A percentile compares a stretch with the other conserved stretches of the same genome.
phyloP scores from a whole-genome alignment of 2,797 vertebrate species.

The Orientallactaga sibirica region DNA sequence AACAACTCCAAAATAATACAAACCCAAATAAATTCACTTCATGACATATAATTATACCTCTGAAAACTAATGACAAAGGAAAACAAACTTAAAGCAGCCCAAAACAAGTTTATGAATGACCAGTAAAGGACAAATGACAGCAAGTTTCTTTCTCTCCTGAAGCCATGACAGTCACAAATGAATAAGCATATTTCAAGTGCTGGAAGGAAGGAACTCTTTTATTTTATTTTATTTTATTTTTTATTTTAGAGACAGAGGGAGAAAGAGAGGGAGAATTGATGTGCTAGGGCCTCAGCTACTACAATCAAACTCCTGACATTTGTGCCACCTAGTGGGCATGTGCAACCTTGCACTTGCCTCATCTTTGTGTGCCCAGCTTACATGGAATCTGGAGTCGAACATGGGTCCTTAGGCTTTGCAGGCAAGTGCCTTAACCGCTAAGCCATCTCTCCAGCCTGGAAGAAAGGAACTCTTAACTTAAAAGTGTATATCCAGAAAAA shows the following conservation, averaged over 20 bases:
- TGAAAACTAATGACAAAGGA: conserved; percentile 41
- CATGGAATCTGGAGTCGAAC: too few relatives aligned
- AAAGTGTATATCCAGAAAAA: not conserved
- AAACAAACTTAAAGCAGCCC: not conserved
- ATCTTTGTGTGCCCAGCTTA: too few relatives aligned
- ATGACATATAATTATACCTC: not conserved
- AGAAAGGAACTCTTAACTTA: not conserved
- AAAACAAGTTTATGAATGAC: not conserved
- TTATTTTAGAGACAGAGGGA: too few relatives aligned
- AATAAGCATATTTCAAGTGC: not conserved
- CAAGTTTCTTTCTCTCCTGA: not conserved
- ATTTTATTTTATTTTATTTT: too few relatives aligned
- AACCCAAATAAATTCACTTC: not conserved
- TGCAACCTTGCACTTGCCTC: too few relatives aligned
- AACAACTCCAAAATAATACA: not conserved
- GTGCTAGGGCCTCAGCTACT: too few relatives aligned
- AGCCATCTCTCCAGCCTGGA: too few relatives aligned
- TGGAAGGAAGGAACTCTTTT: not conserved
- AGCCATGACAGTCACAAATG: not conserved
- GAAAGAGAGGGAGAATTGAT: too few relatives aligned
- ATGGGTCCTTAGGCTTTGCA: too few relatives aligned
- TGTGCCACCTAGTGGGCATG: too few relatives aligned
- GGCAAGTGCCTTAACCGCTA: too few relatives aligned
- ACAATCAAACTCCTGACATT: too few relatives aligned
- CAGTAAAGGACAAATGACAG: not conserved